Percentiles rank a stretch among this genome's conserved stretches.
Conservation (phyloP, 2,113 vertebrate species). For the Hirundichthys speculiger region DNA sequence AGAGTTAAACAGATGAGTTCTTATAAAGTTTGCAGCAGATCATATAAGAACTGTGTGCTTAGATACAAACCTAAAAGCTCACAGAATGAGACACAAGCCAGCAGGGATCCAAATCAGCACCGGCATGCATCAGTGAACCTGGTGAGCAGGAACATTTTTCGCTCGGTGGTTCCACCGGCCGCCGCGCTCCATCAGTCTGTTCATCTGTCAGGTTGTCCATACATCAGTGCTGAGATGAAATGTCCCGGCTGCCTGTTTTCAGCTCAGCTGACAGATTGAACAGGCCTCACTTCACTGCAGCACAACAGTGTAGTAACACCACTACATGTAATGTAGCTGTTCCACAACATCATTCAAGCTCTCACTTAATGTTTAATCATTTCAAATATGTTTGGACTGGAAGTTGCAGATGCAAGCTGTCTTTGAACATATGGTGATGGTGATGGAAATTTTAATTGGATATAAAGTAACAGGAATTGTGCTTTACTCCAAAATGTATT, state of each 20-base stretch:
- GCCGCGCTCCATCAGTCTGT: conserved; percentile 50
- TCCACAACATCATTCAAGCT: too few species aligned
- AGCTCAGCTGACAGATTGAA: conserved; percentile 31
- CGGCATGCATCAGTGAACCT: conserved; percentile 50
- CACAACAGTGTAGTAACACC: conserved; percentile 1
- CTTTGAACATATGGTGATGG: too few species aligned
- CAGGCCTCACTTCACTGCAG: conserved; percentile 28
- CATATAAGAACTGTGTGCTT: background rate
- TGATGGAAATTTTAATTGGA: too few species aligned
- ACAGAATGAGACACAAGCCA: conserved; percentile 24
- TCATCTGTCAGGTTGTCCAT: conserved; percentile 56
- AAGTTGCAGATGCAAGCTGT: too few species aligned
- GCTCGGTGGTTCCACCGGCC: conserved; percentile 53
- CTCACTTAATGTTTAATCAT: too few species aligned
- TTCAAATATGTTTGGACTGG: too few species aligned
- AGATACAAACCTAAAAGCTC: conserved; percentile 6
- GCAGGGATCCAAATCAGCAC: conserved; percentile 51
- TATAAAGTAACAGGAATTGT: too few species aligned
- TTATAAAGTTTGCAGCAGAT: background rate
- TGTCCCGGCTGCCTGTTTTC: conserved; percentile 14
- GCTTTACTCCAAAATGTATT: too few species aligned
- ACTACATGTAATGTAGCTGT: too few species aligned
- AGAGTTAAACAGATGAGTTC: background rate
- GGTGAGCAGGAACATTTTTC: conserved; percentile 42
- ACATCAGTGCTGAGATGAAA: conserved; percentile 53